Evolutionary conservation across 2,888 invertebrate genomes (phyloP).

Genomic region (Lacanobia wlatinum): DNA sequence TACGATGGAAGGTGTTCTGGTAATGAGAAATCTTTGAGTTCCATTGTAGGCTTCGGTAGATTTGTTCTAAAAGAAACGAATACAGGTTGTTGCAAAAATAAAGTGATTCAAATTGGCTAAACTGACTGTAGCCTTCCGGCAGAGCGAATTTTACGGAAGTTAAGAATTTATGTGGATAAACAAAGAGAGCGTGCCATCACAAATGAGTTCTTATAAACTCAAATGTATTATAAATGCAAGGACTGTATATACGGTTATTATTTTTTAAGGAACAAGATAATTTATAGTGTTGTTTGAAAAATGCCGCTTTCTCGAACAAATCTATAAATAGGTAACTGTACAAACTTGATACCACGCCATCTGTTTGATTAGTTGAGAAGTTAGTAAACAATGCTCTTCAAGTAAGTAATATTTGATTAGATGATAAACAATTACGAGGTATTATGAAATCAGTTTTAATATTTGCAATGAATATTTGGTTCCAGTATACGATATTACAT

Average conservation of each 20-base stretch:
- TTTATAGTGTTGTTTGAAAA: constrained; percentile 16
- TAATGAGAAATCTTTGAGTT: constrained; percentile 80
- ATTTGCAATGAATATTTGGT: constrained; percentile 11
- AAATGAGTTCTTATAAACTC: background rate
- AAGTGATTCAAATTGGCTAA: background rate
- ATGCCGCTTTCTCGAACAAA: constrained; percentile 5
- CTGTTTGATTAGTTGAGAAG: constrained; percentile 47
- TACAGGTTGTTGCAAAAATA: background rate
- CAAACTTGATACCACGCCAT: constrained; percentile 50
- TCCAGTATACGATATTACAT: background rate
- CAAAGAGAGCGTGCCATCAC: background rate
- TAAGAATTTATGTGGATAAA: background rate
- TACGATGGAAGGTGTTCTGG: constrained; percentile 80
- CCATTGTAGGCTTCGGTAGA: constrained; percentile 87
- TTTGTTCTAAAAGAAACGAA: constrained; percentile 79
- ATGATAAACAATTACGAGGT: background rate
- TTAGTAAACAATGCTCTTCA: constrained; percentile 5
- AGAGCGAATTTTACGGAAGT: background rate
- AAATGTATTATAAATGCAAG: too few species aligned
- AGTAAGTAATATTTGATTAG: background rate
- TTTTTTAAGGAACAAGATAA: background rate
- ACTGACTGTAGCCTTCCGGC: background rate
- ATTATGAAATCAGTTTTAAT: background rate
- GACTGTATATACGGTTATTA: background rate
- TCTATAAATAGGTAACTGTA: background rate